Base-by-base conservation (phyloP, 2,113 vertebrate genomes). In the Petaurus breviceps region DNA sequence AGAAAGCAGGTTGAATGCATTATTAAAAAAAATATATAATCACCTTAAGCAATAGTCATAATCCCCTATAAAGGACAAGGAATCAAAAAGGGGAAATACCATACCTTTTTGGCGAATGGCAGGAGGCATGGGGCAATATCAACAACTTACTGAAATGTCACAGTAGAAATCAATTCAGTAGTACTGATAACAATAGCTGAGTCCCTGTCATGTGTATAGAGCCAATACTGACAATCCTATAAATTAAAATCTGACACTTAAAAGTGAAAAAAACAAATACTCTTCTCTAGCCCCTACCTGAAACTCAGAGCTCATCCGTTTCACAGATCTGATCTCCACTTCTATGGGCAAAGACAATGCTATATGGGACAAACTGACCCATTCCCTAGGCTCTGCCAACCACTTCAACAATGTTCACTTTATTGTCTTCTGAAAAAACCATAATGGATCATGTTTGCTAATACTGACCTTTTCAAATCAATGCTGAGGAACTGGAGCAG, bases 401-500 rank as follows among this genome's bases (percentile, higher is more conserved):
- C 68, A 84, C n/a, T 8, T 84, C 68, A 23, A 37, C 16, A 84
- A 84, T 43, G 19, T 43, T 84, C 92, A 94, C 93, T 92, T 95
- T 90, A 89, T 84, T 91, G 92, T 10, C 57, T 51, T 84, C 50
- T 50, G 10, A 96, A 97, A 28, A 52, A 6, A 49, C 10, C 37
- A 28, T 93, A 92, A 22, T 93, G 68, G 93, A 96, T 68, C 89
- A 96, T 95, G 91, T 93, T 90, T 96, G n/a, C 43, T 90, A 2
- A 84, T 46, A 51, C 89, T 95, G 16, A 94, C 28, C 50, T 95
- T 96, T 90, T 91, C 25, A 95, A 31, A 28, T 97, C 90, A 96
- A 96, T 95, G 89, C 19, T 92, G 8, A 96, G 53, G 19, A 93
- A 7, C 22, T 89, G 16, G 28, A 51, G 8, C 4, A 94, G 12